Base-by-base conservation (phyloP, 2,797 vertebrate genomes). In the Tamandua tetradactyla region DNA sequence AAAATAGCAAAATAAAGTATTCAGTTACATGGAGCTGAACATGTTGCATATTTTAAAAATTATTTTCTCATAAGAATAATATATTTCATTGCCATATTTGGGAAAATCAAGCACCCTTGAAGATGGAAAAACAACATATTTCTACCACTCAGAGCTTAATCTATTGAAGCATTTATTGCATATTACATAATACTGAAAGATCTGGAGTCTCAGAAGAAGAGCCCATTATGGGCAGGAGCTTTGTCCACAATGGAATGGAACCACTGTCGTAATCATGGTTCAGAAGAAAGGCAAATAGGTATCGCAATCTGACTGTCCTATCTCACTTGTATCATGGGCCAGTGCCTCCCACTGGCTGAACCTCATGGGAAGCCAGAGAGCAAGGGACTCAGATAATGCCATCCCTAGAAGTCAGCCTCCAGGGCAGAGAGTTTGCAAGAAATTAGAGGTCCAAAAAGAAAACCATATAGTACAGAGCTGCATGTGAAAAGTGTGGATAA, bases 1-100 rank as follows among this genome's bases (percentile, higher is more conserved):
- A 84, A 93, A 86, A 86, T 35, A 86, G 37, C 49, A 89, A 40
- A 82, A 93, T 89, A 64, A 71, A 86, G 68, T 84, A 83, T 91
- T 92, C 32, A 37, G 37, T 93, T 91, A 76, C 0, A 25, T 86
- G 85, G 47, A 89, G 11, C 22, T 78, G 82, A 89, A n/a, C 2
- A 76, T 18, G 3, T 79, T 92, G 62, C 37, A 47, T 87, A 78
- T 75, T 95, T 93, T 72, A 0, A 17, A 92, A 93, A 72, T 69
- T 76, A 49, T 61, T 84, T 52, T 52, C 49, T 52, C 49, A 52
- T 52, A 52, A 52, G 14, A 52, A 52, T 52, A 52, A 81, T 89
- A 72, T 15, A 40, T 94, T 91, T 93, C 30, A 55, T 62, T 89
- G 5, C 78, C 8, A 52, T 57, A 72, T 80, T 82, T 92, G 68